Percentiles rank a stretch among this genome's conserved stretches.
Evolutionary conservation across 2,797 vertebrate genomes (phyloP).

Genomic region (Phataginus tetradactyla): DNA sequence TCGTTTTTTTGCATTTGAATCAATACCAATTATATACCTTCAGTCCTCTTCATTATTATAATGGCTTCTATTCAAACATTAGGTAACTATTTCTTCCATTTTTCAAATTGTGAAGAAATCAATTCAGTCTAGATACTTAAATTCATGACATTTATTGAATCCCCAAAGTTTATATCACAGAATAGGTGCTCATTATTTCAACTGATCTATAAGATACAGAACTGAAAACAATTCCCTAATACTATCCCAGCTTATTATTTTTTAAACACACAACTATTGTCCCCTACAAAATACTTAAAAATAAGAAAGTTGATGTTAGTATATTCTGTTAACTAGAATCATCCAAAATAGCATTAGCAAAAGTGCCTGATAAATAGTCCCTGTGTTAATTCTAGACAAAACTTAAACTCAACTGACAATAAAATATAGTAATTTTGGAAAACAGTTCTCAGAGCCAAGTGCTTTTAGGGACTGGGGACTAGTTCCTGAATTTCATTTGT

Average conservation of each 20-base stretch:
- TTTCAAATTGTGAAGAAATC: not conserved
- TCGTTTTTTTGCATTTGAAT: constrained; percentile 23
- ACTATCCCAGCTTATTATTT: not conserved
- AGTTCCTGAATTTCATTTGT: not conserved
- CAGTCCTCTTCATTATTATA: not conserved
- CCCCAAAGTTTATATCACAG: not conserved
- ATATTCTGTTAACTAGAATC: not conserved
- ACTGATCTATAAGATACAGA: not conserved
- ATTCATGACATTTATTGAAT: not conserved
- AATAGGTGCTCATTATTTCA: constrained; percentile 1
- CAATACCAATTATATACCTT: constrained; percentile 41
- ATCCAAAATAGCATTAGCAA: not conserved
- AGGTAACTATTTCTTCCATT: not conserved
- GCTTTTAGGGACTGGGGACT: not conserved
- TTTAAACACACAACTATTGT: not conserved
- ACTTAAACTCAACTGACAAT: not conserved
- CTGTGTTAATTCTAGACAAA: not conserved
- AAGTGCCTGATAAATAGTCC: not conserved
- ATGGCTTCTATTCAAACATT: not conserved
- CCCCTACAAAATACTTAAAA: not conserved
- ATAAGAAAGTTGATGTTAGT: not conserved
- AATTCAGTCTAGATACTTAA: not conserved
- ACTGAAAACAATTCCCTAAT: not conserved
- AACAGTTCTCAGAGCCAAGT: not conserved
- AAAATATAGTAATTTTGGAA: not conserved